Conservation (phyloP, 2,888 invertebrate genomes). For the Rambutsinella grinnellia region DNA sequence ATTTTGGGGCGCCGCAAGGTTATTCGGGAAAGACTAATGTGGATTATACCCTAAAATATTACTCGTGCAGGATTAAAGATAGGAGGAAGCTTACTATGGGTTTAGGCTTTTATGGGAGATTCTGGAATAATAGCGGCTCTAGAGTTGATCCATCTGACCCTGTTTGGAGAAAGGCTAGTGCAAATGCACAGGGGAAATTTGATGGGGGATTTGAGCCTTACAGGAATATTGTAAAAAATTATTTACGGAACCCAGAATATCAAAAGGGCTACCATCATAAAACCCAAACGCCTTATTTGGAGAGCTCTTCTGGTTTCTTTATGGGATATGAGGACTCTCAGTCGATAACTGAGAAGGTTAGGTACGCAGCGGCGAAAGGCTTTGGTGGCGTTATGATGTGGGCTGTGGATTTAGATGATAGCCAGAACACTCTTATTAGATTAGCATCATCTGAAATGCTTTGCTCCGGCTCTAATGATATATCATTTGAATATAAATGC, state of each 20-base stretch:
- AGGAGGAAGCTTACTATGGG: too few species aligned
- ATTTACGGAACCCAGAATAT: neutral
- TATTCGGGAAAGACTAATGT: too few species aligned
- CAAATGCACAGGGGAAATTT: too few species aligned
- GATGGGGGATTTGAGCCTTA: too few species aligned
- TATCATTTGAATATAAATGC: conserved; percentile 3
- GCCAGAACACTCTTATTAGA: neutral
- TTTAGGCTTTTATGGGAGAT: too few species aligned
- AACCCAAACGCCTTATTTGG: conserved; percentile 8
- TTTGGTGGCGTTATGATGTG: conserved; percentile 21
- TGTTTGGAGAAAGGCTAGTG: too few species aligned
- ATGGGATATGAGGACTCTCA: conserved; percentile 11
- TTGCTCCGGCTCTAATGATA: neutral
- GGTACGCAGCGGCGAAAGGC: conserved; percentile 2
- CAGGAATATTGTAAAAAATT: too few species aligned
- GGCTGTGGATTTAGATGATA: conserved; percentile 23
- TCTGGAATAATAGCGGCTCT: too few species aligned
- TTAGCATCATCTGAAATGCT: neutral
- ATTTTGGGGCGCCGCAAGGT: too few species aligned
- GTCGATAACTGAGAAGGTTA: neutral
- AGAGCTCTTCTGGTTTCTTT: neutral
- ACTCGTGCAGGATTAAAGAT: too few species aligned
- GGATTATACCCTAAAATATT: too few species aligned
- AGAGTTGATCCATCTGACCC: too few species aligned
- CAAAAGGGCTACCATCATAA: conserved; percentile 5